These are phyloP conservation scores for Rhinoderma darwinii DNA, from an alignment of 2,113 vertebrate genomes.

Conservation along the genomic window DNA sequence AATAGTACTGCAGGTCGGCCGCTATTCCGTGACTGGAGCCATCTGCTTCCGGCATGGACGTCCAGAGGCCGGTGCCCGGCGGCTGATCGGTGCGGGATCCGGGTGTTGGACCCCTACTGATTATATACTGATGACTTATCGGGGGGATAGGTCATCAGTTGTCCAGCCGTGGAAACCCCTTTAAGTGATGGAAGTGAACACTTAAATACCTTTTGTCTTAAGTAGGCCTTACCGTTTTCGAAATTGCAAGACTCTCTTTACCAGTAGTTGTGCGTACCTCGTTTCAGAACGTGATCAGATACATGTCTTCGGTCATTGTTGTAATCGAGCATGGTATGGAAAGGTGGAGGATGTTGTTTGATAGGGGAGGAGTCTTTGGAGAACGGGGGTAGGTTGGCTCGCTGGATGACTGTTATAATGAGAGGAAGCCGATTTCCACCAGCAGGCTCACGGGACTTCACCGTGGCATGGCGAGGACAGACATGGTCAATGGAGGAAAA, in stretches of 20 bases:
- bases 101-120: too few species aligned
- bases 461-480: slow-evolving; percentile 19
- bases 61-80: too few species aligned
- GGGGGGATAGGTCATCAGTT: too few species aligned
- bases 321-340: slow-evolving; percentile 56
- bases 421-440: slow-evolving; percentile 48
- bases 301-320: slow-evolving; percentile 2
- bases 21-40: too few species aligned
- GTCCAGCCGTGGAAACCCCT: too few species aligned
- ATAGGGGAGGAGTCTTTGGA: slow-evolving; percentile 43
- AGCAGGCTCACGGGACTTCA: slow-evolving; percentile 39
- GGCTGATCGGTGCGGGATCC: too few species aligned
- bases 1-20: too few species aligned
- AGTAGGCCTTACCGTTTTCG: too few species aligned
- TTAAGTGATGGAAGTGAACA: neutral
- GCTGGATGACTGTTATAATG: slow-evolving; percentile 41
- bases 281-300: slow-evolving; percentile 42
- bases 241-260: neutral
- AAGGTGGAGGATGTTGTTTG: slow-evolving; percentile 61
- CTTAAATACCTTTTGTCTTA: too few species aligned
- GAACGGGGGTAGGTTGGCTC: neutral
- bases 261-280: slow-evolving; percentile 4
- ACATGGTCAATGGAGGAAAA: slow-evolving; percentile 25
- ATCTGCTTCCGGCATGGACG: too few species aligned
- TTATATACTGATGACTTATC: too few species aligned